A percentile compares a stretch with the other conserved stretches of the same genome.
These are phyloP conservation scores for Drosophila kanekoi DNA, from an alignment of 2,888 invertebrate genomes.

Conservation along the genomic window DNA sequence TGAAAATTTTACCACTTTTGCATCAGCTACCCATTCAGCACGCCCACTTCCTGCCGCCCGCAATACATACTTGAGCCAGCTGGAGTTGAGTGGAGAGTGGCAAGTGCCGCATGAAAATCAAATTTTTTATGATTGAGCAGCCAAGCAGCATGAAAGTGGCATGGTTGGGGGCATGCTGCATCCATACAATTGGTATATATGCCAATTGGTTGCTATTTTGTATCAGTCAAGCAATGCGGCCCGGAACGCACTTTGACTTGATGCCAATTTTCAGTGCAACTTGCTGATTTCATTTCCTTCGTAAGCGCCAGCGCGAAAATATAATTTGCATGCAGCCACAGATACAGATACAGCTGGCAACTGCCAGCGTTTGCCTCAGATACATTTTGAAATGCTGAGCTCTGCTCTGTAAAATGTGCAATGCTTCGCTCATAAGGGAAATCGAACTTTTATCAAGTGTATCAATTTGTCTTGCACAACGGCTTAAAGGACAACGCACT, in stretches of 20 bases:
- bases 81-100: slow-evolving; percentile 44
- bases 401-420: slow-evolving; percentile 12
- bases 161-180: slow-evolving; percentile 13
- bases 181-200: slow-evolving; percentile 15
- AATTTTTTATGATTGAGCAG: slow-evolving; percentile 80
- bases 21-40: neutral
- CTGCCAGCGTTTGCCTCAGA: slow-evolving; percentile 5
- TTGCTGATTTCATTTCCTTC: slow-evolving; percentile 76
- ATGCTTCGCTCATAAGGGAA: slow-evolving; percentile 57
- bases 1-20: slow-evolving; percentile 27
- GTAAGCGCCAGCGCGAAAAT: slow-evolving; percentile 67
- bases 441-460: slow-evolving; percentile 75
- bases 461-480: slow-evolving; percentile 60
- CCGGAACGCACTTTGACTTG: slow-evolving; percentile 70
- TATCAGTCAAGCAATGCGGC: slow-evolving; percentile 71
- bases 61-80: slow-evolving; percentile 15
- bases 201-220: slow-evolving; percentile 70
- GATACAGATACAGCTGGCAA: neutral
- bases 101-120: slow-evolving; percentile 73
- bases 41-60: slow-evolving; percentile 1
- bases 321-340: slow-evolving; percentile 68
- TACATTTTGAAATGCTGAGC: slow-evolving; percentile 2
- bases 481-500: slow-evolving; percentile 46
- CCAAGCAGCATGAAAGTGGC: slow-evolving; percentile 68
- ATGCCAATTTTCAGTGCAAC: slow-evolving; percentile 68